Conservation (phyloP, 1,140 invertebrate species). For the Zaprionus africanus region DNA sequence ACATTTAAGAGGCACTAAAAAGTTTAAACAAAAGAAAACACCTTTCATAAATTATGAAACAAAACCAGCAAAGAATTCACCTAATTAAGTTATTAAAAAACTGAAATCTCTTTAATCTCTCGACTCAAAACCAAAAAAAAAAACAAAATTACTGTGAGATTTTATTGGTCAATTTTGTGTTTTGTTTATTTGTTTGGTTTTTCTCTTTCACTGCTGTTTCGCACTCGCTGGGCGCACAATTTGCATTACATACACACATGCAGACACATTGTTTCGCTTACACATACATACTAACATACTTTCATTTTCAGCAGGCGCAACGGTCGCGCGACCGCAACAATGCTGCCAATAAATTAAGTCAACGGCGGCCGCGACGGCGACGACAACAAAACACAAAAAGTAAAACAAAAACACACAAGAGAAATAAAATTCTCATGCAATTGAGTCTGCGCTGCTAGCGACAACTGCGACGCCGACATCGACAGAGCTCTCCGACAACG, state of each 20-base stretch:
- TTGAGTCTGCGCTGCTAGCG: conserved; percentile 65
- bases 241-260: conserved; percentile 31
- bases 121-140: conserved; percentile 17
- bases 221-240: conserved; percentile 34
- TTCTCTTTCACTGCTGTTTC: conserved; percentile 44
- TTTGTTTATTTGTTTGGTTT: conserved; percentile 41
- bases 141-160: conserved; percentile 60
- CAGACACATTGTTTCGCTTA: not conserved
- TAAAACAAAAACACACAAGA: conserved; percentile 46
- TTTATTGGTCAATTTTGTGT: conserved; percentile 68
- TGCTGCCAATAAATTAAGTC: conserved; percentile 73
- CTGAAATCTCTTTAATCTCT: conserved; percentile 41
- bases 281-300: conserved; percentile 56
- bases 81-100: conserved; percentile 43
- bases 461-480: conserved; percentile 12
- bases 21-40: not conserved
- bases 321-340: conserved; percentile 62
- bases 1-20: conserved; percentile 5
- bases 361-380: conserved; percentile 37
- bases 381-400: conserved; percentile 59
- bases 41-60: conserved; percentile 26
- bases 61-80: conserved; percentile 23
- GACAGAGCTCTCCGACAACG: conserved; percentile 29
- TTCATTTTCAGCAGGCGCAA: conserved; percentile 70
- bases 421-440: conserved; percentile 74